These are phyloP conservation scores for Karalla daura DNA, from an alignment of 2,797 vertebrate species.

Conservation along the genomic window DNA sequence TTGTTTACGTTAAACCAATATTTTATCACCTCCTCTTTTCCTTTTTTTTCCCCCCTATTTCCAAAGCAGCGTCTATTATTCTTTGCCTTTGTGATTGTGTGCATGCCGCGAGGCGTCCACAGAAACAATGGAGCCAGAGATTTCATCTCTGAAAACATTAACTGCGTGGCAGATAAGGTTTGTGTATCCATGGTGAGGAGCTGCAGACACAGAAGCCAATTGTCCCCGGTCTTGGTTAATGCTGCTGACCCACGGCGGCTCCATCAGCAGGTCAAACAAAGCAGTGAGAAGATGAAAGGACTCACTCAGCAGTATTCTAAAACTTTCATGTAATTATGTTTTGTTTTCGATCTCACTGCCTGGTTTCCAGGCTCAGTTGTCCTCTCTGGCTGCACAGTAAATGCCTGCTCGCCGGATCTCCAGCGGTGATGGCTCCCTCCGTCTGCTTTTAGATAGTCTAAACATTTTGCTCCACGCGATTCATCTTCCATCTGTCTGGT, in stretches of 20 bases:
- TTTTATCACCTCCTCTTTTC: conserved; percentile 9
- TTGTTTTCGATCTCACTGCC: conserved; percentile 13
- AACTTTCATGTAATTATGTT: conserved; percentile 37
- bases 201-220: conserved; percentile 18
- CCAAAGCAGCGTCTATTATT: conserved; percentile 23
- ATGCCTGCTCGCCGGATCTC: conserved; percentile 16
- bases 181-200: conserved; percentile 67
- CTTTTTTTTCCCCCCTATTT: too few relatives aligned
- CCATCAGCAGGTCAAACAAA: conserved; percentile 63
- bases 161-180: conserved; percentile 54
- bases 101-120: conserved; percentile 12
- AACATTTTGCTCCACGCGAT: background rate
- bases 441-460: background rate
- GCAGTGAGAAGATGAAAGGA: conserved; percentile 68
- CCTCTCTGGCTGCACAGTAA: conserved; percentile 18
- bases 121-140: conserved; percentile 36
- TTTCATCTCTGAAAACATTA: conserved; percentile 56
- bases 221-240: background rate
- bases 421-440: background rate
- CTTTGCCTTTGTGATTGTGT: background rate
- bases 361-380: background rate
- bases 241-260: conserved; percentile 25
- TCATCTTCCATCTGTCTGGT: conserved; percentile 1
- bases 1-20: conserved; percentile 14
- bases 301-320: conserved; percentile 37